Base-by-base conservation (phyloP, 92 coral and sea anemone genomes). In the Desmophyllum pertusum region DNA sequence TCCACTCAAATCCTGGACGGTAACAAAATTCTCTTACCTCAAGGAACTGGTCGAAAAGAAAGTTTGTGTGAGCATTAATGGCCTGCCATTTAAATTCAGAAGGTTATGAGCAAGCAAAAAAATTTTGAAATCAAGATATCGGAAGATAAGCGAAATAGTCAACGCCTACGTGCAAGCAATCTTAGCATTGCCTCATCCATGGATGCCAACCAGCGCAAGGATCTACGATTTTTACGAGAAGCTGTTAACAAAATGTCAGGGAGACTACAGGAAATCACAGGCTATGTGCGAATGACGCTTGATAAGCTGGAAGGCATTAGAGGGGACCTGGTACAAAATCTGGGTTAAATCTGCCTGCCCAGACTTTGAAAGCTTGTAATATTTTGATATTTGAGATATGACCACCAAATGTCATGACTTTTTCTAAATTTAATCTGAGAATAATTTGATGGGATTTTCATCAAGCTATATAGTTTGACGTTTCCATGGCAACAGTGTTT, bases 281-380 rank as follows among this genome's bases (percentile, higher is more conserved):
- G 89, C 45, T 88, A 88, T 75, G 95, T 91, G 45, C 67, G 92
- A 75, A 67, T 84, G 39, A 85, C 86, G 23, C 31, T 88, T 25
- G 95, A 91, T 36, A 91, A 85, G 67, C 83, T 88, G 78, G 90
- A 88, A 67, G 91, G 92, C 42, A 85, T 92, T 13, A 83, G 89
- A 78, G 89, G 90, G 78, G 92, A 89, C 85, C 90, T 86, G 37
- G 88, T 88, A 9, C 80, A 90, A 29, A 78, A n/a, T n/a, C n/a
- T n/a, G n/a, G n/a, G n/a, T n/a, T n/a, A n/a, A n/a, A n/a, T n/a
- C n/a, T n/a, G n/a, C n/a, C n/a, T n/a, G n/a, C n/a, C n/a, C n/a
- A n/a, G n/a, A n/a, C n/a, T n/a, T n/a, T n/a, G n/a, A n/a, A n/a
- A n/a, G n/a, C n/a, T n/a, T n/a, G n/a, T n/a, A n/a, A n/a, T n/a